These are phyloP conservation scores for Drosophila demipolita DNA, from an alignment of 2,888 invertebrate genomes.

Conservation along the genomic window DNA sequence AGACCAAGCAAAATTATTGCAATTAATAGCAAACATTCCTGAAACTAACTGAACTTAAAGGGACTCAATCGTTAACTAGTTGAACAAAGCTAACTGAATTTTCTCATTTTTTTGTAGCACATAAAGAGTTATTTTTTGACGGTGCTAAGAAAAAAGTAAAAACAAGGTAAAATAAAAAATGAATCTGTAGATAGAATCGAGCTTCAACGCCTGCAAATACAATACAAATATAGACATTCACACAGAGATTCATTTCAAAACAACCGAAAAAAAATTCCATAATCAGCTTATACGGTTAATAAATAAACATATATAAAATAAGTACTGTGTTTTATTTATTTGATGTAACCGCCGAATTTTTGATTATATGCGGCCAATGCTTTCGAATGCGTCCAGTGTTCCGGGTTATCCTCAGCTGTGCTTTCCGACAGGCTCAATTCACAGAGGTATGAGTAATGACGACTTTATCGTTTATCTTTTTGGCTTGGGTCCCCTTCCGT, in stretches of 20 bases:
- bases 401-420: constrained; percentile 29
- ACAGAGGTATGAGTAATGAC: constrained; percentile 61
- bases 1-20: not conserved
- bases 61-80: not conserved
- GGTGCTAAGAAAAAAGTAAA: not conserved
- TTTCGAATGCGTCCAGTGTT: constrained; percentile 8
- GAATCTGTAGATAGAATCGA: not conserved
- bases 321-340: constrained; percentile 14
- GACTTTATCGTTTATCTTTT: constrained; percentile 56
- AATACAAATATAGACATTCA: not conserved
- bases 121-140: not conserved
- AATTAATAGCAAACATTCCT: not conserved
- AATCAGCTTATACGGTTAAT: constrained; percentile 1
- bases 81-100: not conserved
- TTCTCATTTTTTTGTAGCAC: not conserved
- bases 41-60: not conserved
- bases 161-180: not conserved
- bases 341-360: constrained; percentile 21
- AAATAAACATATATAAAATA: constrained; percentile 13
- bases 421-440: constrained; percentile 39
- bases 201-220: constrained; percentile 1
- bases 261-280: constrained; percentile 2
- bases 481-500: constrained; percentile 23
- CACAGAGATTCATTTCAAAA: constrained; percentile 30
- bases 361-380: constrained; percentile 33